Percentiles rank a stretch among this genome's conserved stretches.
phyloP scores from a whole-genome alignment of 2,113 vertebrate species.

The Thamnophis sirtalis region DNA sequence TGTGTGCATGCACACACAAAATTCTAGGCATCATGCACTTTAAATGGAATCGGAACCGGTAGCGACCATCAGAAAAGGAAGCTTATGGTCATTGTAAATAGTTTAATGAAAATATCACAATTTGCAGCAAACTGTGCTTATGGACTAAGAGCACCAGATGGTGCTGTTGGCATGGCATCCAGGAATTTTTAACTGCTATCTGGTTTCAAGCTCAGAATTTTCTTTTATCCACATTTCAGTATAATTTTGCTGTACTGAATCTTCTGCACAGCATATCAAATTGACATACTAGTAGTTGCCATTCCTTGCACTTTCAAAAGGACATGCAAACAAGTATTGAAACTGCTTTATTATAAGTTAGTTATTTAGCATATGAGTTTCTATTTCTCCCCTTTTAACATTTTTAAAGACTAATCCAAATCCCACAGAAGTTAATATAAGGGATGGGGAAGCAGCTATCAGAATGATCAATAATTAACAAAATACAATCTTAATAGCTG shows the following conservation, averaged over 20 bases:
- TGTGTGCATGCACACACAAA: background rate
- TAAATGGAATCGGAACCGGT: background rate
- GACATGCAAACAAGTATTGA: background rate
- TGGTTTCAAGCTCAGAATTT: background rate
- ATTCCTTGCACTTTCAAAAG: background rate
- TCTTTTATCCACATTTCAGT: background rate
- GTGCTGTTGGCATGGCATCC: conserved; percentile 26
- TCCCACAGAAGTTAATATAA: background rate
- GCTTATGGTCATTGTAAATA: background rate
- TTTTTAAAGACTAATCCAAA: background rate
- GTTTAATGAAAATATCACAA: background rate
- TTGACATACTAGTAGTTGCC: background rate
- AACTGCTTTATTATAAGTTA: background rate
- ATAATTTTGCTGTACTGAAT: background rate
- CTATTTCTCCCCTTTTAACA: background rate
- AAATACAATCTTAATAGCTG: background rate
- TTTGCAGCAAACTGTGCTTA: conserved; percentile 9
- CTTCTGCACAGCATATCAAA: background rate
- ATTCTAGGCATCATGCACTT: background rate
- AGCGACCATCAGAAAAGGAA: background rate
- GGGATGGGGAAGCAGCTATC: background rate
- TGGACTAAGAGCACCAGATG: conserved; percentile 20
- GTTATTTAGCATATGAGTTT: background rate
- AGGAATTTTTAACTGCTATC: background rate
- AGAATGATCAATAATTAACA: background rate